phyloP scores from a whole-genome alignment of 2,797 vertebrate genomes.

The Tolypeutes matacus region DNA sequence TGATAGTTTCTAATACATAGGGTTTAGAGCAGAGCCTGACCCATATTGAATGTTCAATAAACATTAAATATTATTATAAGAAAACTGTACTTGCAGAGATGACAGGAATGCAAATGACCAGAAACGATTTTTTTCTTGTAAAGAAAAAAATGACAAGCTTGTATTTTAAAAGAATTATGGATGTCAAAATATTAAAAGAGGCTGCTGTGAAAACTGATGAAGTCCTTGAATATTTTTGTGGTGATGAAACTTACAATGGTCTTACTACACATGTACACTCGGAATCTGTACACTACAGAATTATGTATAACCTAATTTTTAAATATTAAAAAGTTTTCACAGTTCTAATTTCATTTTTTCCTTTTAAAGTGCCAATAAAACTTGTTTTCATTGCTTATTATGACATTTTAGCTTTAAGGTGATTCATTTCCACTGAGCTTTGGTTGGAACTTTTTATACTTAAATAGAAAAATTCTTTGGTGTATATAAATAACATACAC shows the following conservation, averaged over 20 bases:
- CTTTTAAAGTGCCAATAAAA: neutral
- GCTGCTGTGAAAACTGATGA: neutral
- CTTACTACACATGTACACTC: neutral
- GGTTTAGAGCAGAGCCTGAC: neutral
- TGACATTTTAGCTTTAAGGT: neutral
- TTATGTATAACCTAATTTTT: neutral
- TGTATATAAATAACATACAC: neutral
- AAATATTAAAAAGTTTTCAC: neutral
- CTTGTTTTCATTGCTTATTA: neutral
- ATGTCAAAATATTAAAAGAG: neutral
- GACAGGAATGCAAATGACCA: neutral
- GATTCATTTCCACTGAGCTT: neutral
- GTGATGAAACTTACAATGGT: neutral
- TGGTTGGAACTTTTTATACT: neutral
- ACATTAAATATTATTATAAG: neutral
- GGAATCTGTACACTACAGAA: neutral
- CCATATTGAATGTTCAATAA: neutral
- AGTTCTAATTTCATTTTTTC: neutral
- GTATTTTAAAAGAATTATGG: neutral
- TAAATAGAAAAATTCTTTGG: neutral
- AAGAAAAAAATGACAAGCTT: neutral
- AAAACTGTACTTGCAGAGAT: neutral
- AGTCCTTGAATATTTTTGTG: conserved; percentile 18
- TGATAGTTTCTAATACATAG: neutral
- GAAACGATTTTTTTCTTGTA: neutral